These are phyloP conservation scores for Chrysomela aeneicollis DNA, from an alignment of 2,888 invertebrate genomes.

Conservation along the genomic window DNA sequence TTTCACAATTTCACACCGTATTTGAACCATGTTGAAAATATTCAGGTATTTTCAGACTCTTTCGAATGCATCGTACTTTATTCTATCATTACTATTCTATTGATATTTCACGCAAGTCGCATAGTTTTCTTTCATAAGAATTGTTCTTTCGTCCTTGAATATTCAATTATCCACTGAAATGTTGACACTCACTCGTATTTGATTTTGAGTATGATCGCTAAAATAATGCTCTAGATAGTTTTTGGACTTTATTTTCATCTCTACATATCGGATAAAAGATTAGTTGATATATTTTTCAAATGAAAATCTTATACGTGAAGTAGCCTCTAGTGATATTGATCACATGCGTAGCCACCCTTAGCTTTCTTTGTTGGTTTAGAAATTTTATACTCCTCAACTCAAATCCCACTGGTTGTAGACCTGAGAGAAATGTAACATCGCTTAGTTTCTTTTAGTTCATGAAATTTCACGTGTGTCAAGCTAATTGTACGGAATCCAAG, in stretches of 20 bases:
- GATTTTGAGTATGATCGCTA: background rate
- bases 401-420: background rate
- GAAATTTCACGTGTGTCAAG: conserved; percentile 60
- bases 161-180: background rate
- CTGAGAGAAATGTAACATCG: conserved; percentile 9
- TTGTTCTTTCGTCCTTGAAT: too few relatives aligned
- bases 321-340: conserved; percentile 30
- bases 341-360: conserved; percentile 19
- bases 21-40: too few relatives aligned
- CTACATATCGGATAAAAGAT: conserved; percentile 18
- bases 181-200: background rate
- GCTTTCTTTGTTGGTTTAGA: background rate
- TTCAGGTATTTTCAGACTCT: too few relatives aligned
- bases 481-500: conserved; percentile 39
- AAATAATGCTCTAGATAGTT: background rate
- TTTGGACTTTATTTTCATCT: too few relatives aligned
- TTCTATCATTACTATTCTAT: too few relatives aligned
- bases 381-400: conserved; percentile 6
- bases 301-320: conserved; percentile 36
- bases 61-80: too few relatives aligned
- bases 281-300: conserved; percentile 25
- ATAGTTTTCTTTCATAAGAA: too few relatives aligned
- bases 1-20: too few relatives aligned
- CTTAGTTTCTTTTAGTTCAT: conserved; percentile 52
- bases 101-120: too few relatives aligned